These are phyloP conservation scores for Eristalis intricaria DNA, from an alignment of 2,888 invertebrate species.

Conservation along the genomic window DNA sequence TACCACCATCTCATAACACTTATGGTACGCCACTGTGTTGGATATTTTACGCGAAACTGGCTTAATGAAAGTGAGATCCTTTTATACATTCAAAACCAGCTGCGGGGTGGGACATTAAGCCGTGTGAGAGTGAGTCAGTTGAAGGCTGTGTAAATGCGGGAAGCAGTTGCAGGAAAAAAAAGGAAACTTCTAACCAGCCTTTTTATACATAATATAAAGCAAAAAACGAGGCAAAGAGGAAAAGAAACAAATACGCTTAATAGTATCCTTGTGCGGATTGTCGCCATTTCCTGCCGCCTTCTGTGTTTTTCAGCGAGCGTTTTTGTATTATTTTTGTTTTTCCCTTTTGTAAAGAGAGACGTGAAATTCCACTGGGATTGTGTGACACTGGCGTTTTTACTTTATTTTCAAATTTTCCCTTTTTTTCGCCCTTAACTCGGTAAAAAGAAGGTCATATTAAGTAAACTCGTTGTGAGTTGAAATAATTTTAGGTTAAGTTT, in stretches of 20 bases:
- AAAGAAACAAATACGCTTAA: slow-evolving; percentile 22
- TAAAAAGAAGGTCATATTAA: slow-evolving; percentile 19
- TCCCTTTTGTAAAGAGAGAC: not conserved
- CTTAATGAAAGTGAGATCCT: slow-evolving; percentile 25
- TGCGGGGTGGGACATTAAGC: not conserved
- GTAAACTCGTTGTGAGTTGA: slow-evolving; percentile 20
- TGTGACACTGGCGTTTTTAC: slow-evolving; percentile 18
- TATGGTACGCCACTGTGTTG: slow-evolving; percentile 9
- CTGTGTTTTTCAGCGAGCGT: not conserved
- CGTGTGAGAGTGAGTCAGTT: slow-evolving; percentile 1
- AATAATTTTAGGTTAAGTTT: slow-evolving; percentile 27
- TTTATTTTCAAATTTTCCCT: slow-evolving; percentile 13
- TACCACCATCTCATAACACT: slow-evolving; percentile 29
- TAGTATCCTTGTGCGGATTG: slow-evolving; percentile 16
- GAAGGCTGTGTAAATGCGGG: not conserved
- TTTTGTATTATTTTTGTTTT: not conserved
- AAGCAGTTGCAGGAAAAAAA: not conserved
- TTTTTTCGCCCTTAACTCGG: slow-evolving; percentile 9
- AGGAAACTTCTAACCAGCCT: slow-evolving; percentile 1
- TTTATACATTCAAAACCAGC: not conserved
- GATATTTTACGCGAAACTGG: slow-evolving; percentile 18
- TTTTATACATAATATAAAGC: not conserved
- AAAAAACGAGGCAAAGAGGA: not conserved
- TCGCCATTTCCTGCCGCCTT: not conserved
- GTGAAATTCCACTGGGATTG: slow-evolving; percentile 13